phyloP scores from a whole-genome alignment of 2,113 vertebrate genomes.

The Dissostichus mawsoni region DNA sequence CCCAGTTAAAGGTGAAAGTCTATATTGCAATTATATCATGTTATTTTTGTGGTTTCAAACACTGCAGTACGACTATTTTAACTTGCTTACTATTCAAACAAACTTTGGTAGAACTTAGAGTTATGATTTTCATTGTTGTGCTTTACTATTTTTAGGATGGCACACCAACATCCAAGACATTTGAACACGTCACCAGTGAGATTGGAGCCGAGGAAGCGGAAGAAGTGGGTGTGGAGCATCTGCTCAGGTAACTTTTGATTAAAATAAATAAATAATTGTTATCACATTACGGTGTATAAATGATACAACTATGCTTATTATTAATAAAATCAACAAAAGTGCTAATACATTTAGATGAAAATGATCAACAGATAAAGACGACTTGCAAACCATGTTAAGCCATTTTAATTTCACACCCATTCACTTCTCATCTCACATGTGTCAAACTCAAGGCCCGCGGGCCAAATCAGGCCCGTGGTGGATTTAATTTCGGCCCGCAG shows the following conservation, averaged over 20 bases:
- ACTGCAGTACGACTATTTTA: neutral
- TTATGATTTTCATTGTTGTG: neutral
- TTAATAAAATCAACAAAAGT: neutral
- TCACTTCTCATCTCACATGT: neutral
- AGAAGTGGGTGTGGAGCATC: constrained; percentile 97
- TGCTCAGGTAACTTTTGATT: constrained; percentile 88
- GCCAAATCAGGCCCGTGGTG: too few relatives aligned
- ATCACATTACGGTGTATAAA: neutral
- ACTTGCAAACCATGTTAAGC: neutral
- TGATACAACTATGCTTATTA: neutral
- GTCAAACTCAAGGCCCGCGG: too few relatives aligned
- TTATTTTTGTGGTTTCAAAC: neutral
- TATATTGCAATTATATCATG: too few relatives aligned
- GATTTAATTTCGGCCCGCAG: too few relatives aligned
- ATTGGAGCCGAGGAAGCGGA: constrained; percentile 98
- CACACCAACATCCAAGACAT: constrained; percentile 98
- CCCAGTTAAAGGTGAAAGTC: neutral
- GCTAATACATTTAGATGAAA: neutral
- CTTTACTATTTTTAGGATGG: constrained; percentile 86
- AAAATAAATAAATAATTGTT: neutral
- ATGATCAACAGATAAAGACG: neutral
- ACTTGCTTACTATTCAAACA: neutral
- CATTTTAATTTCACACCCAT: neutral
- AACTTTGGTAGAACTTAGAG: neutral
- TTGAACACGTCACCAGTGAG: constrained; percentile 99